Evolutionary conservation across 2,113 vertebrate species (phyloP).

Genomic region (Odocoileus virginianus): DNA sequence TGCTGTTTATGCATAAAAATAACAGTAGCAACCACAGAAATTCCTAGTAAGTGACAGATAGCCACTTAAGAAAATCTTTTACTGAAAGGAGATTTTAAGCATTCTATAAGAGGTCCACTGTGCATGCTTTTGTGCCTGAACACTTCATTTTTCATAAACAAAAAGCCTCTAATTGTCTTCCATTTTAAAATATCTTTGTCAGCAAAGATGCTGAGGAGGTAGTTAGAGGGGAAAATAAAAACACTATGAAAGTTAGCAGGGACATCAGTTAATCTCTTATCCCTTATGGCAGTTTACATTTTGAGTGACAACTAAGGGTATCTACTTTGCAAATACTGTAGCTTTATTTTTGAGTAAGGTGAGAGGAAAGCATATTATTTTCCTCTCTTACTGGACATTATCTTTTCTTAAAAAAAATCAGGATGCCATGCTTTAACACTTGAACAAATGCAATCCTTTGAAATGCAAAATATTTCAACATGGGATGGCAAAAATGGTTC

Average conservation of each 20-base stretch:
- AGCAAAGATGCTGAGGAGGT: conserved; percentile 51
- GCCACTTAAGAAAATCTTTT: conserved; percentile 67
- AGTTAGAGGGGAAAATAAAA: conserved; percentile 66
- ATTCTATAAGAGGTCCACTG: conserved; percentile 62
- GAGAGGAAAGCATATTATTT: conserved; percentile 49
- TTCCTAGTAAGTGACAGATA: conserved; percentile 53
- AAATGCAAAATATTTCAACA: conserved; percentile 32
- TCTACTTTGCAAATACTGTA: conserved; percentile 59
- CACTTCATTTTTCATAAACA: conserved; percentile 71
- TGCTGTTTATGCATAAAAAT: conserved; percentile 53
- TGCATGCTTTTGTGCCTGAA: conserved; percentile 52
- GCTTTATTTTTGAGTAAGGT: conserved; percentile 46
- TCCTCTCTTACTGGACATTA: conserved; percentile 14
- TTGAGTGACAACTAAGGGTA: conserved; percentile 68
- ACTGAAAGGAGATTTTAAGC: conserved; percentile 64
- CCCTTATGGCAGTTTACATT: conserved; percentile 71
- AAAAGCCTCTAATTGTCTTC: conserved; percentile 68
- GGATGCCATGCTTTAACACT: background rate
- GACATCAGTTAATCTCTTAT: conserved; percentile 66
- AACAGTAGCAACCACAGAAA: conserved; percentile 32
- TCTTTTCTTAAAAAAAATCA: background rate
- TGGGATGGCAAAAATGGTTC: background rate
- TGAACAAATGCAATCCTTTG: background rate
- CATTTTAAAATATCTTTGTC: conserved; percentile 66
- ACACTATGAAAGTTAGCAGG: conserved; percentile 59